phyloP scores from a whole-genome alignment of 2,888 invertebrate genomes.

The Patella ulyssiponensis region DNA sequence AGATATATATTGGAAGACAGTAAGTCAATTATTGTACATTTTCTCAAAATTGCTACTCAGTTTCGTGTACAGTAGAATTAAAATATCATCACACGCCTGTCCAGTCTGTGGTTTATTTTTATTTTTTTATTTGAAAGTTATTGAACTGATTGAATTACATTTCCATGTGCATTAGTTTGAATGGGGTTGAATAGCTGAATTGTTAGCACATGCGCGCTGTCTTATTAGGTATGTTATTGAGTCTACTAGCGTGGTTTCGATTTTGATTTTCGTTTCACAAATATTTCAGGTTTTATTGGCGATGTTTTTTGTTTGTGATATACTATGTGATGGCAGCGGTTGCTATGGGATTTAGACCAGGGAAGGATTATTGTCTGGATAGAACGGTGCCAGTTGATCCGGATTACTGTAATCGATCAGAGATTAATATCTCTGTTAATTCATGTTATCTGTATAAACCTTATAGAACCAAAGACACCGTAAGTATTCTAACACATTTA shows the following conservation, averaged over 20 bases:
- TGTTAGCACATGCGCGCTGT: too few relatives aligned
- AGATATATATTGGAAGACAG: constrained; percentile 83
- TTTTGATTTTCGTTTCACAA: not conserved
- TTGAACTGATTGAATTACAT: too few relatives aligned
- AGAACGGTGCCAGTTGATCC: too few relatives aligned
- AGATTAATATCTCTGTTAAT: constrained; percentile 47
- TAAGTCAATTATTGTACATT: constrained; percentile 32
- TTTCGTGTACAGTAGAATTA: too few relatives aligned
- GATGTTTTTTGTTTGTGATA: constrained; percentile 90
- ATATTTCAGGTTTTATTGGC: constrained; percentile 85
- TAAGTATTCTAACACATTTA: constrained; percentile 37
- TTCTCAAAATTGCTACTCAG: too few relatives aligned
- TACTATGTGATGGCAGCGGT: constrained; percentile 91
- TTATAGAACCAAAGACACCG: constrained; percentile 57
- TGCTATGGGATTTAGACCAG: constrained; percentile 89
- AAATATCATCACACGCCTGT: too few relatives aligned
- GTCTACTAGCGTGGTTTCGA: too few relatives aligned
- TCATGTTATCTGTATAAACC: constrained; percentile 67
- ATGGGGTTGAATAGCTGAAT: too few relatives aligned
- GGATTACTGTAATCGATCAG: constrained; percentile 40
- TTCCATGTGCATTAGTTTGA: too few relatives aligned
- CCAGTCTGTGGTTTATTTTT: too few relatives aligned
- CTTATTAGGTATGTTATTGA: too few relatives aligned
- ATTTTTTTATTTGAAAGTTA: too few relatives aligned
- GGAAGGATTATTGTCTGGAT: constrained; percentile 48